These are phyloP conservation scores for Halictus ligatus DNA, from an alignment of 2,888 invertebrate genomes.

Conservation along the genomic window DNA sequence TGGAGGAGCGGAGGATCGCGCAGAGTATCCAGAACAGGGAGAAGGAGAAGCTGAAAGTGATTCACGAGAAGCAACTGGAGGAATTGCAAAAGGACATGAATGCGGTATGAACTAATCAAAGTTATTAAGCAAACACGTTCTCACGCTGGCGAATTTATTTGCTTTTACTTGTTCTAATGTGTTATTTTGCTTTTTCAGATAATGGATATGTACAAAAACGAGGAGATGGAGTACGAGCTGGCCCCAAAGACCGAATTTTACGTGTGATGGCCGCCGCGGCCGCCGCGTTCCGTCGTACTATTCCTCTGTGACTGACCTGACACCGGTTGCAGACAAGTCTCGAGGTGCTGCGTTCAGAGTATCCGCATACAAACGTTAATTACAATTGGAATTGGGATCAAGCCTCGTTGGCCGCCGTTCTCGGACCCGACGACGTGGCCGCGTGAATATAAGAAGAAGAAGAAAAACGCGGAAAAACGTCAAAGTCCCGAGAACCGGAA, in stretches of 20 bases:
- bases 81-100: conserved; percentile 95
- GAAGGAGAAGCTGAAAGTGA: conserved; percentile 95
- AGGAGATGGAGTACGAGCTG: conserved; percentile 95
- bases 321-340: conserved; percentile 12
- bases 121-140: too few relatives aligned
- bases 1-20: conserved; percentile 96
- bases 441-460: neutral
- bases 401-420: conserved; percentile 78
- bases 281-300: conserved; percentile 40
- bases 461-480: neutral
- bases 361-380: conserved; percentile 79
- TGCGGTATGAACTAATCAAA: conserved; percentile 86
- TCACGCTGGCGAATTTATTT: too few relatives aligned
- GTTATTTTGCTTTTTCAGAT: conserved; percentile 86
- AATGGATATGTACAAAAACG: conserved; percentile 97
- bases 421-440: conserved; percentile 45
- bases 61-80: conserved; percentile 96
- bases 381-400: conserved; percentile 83
- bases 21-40: conserved; percentile 96
- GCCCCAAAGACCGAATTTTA: conserved; percentile 95
- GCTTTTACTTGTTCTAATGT: too few relatives aligned
- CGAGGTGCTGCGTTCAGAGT: conserved; percentile 74
- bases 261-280: conserved; percentile 87
- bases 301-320: conserved; percentile 4
- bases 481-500: conserved; percentile 47